A percentile compares a stretch with the other conserved stretches of the same genome.
Evolutionary conservation across 1,140 invertebrate genomes (phyloP).

Genomic region (Papilio polytes): DNA sequence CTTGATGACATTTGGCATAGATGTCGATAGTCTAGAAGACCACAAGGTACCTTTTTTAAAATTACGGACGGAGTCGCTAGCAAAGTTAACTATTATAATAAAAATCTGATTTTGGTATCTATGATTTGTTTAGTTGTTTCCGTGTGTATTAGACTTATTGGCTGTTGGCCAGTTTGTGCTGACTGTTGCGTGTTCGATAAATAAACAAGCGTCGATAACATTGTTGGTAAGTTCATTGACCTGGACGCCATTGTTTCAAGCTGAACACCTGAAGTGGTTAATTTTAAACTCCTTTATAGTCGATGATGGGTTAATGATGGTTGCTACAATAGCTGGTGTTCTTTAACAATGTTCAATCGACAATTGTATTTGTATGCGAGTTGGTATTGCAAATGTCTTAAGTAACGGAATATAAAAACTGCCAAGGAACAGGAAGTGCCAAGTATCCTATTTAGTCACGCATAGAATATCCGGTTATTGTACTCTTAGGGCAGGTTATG

Average conservation of each 20-base stretch:
- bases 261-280: constrained; percentile 15
- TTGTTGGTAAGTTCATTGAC: constrained; percentile 12
- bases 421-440: constrained; percentile 1
- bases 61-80: no score
- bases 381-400: neutral
- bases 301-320: neutral
- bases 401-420: constrained; percentile 13
- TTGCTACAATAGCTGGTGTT: neutral
- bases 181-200: constrained; percentile 27
- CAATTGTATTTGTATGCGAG: no score
- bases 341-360: neutral
- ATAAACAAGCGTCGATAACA: constrained; percentile 32
- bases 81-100: no score
- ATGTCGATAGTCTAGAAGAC: no score
- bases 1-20: no score
- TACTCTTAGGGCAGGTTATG: constrained; percentile 14
- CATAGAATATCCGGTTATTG: constrained; percentile 15
- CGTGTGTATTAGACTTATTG: constrained; percentile 22
- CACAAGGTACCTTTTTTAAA: no score
- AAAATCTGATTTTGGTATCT: neutral
- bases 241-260: neutral
- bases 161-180: constrained; percentile 19
- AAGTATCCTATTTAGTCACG: constrained; percentile 19
- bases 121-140: neutral
- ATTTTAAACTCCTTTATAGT: constrained; percentile 8